Conservation (phyloP, 2,888 invertebrate genomes). For the Epinotia brunnichana region DNA sequence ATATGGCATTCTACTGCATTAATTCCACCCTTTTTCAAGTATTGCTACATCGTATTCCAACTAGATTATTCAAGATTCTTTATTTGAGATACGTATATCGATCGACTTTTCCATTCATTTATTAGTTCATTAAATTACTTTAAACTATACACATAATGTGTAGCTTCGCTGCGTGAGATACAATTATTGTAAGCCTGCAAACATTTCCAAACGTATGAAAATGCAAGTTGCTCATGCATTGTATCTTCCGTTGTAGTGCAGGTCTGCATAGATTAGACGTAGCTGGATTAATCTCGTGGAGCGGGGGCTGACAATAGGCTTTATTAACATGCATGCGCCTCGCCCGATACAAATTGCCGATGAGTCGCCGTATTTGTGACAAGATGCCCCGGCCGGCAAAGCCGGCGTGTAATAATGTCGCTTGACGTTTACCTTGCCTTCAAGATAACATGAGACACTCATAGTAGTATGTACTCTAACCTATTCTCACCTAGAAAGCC, state of each 20-base stretch:
- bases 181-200: neutral
- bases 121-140: neutral
- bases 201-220: slow-evolving; percentile 23
- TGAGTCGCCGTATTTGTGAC: slow-evolving; percentile 63
- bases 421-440: slow-evolving; percentile 37
- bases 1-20: neutral
- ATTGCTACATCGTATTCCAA: neutral
- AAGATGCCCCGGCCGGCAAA: slow-evolving; percentile 48
- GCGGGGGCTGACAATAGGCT: slow-evolving; percentile 69
- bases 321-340: slow-evolving; percentile 74
- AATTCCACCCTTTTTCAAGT: neutral
- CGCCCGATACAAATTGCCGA: slow-evolving; percentile 74
- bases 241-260: slow-evolving; percentile 30
- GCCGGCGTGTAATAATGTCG: slow-evolving; percentile 56
- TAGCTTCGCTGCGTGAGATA: neutral
- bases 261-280: slow-evolving; percentile 47
- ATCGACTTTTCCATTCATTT: neutral
- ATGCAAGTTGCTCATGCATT: slow-evolving; percentile 26
- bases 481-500: neutral
- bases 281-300: slow-evolving; percentile 64
- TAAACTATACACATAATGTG: neutral
- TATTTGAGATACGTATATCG: too few species aligned
- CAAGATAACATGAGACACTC: slow-evolving; percentile 23
- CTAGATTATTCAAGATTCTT: too few species aligned
- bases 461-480: neutral